Conservation (phyloP, 2,113 vertebrate genomes). For the Chloropsis cyanopogon region DNA sequence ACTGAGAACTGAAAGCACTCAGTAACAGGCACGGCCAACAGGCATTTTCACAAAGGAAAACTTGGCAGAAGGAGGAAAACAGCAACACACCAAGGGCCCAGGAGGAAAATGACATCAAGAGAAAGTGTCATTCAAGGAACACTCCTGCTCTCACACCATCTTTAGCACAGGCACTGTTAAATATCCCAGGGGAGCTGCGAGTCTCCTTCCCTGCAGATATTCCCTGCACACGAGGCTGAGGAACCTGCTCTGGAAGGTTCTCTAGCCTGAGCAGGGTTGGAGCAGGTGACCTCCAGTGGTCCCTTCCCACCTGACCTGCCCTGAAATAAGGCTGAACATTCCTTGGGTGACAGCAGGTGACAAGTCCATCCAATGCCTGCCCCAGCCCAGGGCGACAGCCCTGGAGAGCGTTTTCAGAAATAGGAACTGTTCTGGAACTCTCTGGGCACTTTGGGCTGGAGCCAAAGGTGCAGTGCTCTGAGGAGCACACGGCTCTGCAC, state of each 20-base stretch:
- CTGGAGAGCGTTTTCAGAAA: fast-evolving
- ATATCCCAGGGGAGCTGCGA: neutral
- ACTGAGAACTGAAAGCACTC: neutral
- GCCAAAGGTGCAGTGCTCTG: neutral
- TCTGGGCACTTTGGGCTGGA: neutral
- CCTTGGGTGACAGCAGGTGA: fast-evolving
- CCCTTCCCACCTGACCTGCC: neutral
- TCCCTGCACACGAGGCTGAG: neutral
- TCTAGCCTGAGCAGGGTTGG: neutral
- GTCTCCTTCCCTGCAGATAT: neutral
- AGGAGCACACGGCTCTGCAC: fast-evolving
- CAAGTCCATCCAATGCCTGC: fast-evolving
- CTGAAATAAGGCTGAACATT: neutral
- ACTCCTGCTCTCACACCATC: fast-evolving
- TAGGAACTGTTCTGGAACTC: fast-evolving
- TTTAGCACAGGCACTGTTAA: fast-evolving
- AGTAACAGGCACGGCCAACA: neutral
- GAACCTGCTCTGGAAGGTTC: neutral
- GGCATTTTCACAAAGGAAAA: neutral
- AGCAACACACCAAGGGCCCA: fast-evolving
- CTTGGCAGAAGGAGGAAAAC: neutral
- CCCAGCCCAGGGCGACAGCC: neutral
- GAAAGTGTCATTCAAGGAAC: neutral
- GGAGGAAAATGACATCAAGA: neutral
- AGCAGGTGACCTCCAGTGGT: neutral